Percentiles rank a stretch among this genome's conserved stretches.
Conservation (phyloP, 2,888 invertebrate species). For the Melanostoma scalare region DNA sequence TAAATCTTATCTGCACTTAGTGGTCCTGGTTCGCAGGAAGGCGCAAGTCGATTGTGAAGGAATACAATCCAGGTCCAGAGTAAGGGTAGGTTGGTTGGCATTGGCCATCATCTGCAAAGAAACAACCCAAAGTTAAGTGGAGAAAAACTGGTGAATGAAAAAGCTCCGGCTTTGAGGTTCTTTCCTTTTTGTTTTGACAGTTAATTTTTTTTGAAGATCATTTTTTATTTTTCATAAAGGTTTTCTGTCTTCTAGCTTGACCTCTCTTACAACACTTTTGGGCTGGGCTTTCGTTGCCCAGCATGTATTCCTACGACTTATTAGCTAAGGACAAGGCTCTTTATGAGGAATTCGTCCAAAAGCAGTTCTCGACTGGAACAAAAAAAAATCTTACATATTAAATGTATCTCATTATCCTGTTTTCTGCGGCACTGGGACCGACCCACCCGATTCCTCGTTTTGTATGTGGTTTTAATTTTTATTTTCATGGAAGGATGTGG, state of each 20-base stretch:
- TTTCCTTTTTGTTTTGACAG: constrained; percentile 17
- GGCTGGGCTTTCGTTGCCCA: not conserved
- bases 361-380: not conserved
- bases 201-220: constrained; percentile 25
- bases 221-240: not conserved
- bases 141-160: constrained; percentile 29
- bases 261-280: constrained; percentile 36
- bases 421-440: constrained; percentile 17
- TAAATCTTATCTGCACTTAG: constrained; percentile 63
- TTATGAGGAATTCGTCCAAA: constrained; percentile 23
- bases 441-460: constrained; percentile 19
- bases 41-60: constrained; percentile 57
- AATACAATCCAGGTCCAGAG: constrained; percentile 34
- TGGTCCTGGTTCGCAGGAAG: constrained; percentile 46
- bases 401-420: constrained; percentile 8
- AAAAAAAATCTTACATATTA: constrained; percentile 18
- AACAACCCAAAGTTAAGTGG: constrained; percentile 69
- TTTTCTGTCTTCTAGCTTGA: constrained; percentile 42
- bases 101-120: constrained; percentile 59
- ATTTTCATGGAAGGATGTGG: constrained; percentile 41
- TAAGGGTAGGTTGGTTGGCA: constrained; percentile 53
- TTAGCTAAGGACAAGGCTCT: constrained; percentile 19
- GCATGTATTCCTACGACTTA: constrained; percentile 12
- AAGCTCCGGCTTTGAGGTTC: constrained; percentile 26
- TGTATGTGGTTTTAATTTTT: constrained; percentile 33